These are phyloP conservation scores for Cinclus mexicanus DNA, from an alignment of 2,113 vertebrate species.

Conservation along the genomic window DNA sequence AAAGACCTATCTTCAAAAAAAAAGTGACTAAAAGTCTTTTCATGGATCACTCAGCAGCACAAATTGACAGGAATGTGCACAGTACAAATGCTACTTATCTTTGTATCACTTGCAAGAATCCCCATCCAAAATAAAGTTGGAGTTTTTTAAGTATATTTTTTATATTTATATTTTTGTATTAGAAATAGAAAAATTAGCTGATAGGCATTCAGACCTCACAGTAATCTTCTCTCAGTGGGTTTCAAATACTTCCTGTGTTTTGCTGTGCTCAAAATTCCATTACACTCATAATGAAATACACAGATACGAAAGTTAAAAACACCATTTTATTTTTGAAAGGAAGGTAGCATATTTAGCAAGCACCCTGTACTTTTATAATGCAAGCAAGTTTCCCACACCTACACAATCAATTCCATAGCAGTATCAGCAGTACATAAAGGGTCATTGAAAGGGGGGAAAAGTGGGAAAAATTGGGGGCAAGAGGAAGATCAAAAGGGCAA, in stretches of 20 bases:
- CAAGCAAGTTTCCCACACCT: background rate
- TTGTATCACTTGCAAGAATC: background rate
- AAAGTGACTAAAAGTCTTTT: background rate
- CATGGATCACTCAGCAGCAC: background rate
- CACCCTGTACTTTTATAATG: background rate
- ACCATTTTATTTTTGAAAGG: conserved; percentile 2
- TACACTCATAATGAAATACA: background rate
- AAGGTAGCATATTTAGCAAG: background rate
- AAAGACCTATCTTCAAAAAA: background rate
- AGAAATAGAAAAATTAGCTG: background rate
- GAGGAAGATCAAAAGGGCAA: background rate
- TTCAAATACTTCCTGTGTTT: background rate
- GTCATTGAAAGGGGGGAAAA: background rate
- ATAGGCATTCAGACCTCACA: background rate
- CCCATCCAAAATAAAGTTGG: background rate
- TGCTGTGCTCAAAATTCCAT: background rate
- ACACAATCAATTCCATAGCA: background rate
- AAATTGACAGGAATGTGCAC: background rate
- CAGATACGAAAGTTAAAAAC: background rate
- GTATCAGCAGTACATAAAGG: background rate
- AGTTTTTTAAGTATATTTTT: background rate
- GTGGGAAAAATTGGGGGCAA: fast-evolving
- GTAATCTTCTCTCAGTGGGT: background rate
- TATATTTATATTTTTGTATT: background rate
- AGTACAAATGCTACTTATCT: background rate